These are phyloP conservation scores for Tympanuchus pallidicinctus DNA, from an alignment of 2,113 vertebrate genomes.

Conservation along the genomic window DNA sequence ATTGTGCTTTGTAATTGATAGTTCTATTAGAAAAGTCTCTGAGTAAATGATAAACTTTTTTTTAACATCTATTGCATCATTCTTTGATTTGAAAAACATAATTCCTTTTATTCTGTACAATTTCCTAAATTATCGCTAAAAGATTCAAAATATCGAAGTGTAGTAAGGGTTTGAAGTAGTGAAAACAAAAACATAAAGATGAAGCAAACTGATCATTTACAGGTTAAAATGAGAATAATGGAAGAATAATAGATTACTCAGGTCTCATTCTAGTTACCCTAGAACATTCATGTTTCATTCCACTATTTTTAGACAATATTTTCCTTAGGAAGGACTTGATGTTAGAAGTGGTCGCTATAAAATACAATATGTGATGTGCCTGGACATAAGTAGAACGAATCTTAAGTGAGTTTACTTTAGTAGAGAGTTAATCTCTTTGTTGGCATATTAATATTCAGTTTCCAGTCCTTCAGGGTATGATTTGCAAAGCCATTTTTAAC, in stretches of 20 bases:
- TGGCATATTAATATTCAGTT: neutral
- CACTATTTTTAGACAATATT: neutral
- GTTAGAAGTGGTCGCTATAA: neutral
- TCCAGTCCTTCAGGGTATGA: neutral
- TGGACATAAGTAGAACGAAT: neutral
- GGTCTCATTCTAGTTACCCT: neutral
- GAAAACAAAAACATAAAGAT: neutral
- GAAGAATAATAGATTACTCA: neutral
- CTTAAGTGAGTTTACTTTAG: neutral
- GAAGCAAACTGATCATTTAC: neutral
- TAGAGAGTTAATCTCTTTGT: neutral
- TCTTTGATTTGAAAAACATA: neutral
- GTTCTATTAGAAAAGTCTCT: neutral
- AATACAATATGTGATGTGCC: neutral
- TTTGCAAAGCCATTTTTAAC: conserved; percentile 31
- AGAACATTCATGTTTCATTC: neutral
- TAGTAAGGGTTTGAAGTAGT: neutral
- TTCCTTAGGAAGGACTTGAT: neutral
- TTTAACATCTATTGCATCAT: neutral
- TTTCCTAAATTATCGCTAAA: neutral
- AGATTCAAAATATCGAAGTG: neutral
- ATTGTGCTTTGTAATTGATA: neutral
- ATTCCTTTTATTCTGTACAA: neutral
- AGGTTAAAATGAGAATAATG: neutral
- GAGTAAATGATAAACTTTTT: neutral